These are phyloP conservation scores for Portunus trituberculatus DNA, from an alignment of 1,140 invertebrate genomes.

Conservation along the genomic window DNA sequence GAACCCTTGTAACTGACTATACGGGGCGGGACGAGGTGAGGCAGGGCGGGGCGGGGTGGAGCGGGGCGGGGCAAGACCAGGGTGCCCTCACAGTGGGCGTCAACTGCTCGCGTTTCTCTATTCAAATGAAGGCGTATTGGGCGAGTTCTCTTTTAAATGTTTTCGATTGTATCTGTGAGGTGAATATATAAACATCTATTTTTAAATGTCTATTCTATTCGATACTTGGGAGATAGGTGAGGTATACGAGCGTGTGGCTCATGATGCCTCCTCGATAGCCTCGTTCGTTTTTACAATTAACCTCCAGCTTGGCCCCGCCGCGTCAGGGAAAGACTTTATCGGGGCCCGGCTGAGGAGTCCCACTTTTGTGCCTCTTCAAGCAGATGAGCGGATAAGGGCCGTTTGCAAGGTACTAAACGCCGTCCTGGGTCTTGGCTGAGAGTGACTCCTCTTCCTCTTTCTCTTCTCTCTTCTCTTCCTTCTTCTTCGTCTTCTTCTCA, in stretches of 20 bases:
- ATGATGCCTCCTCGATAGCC: conserved; percentile 21
- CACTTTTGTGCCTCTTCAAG: conserved; percentile 1
- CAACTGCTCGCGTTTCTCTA: conserved; percentile 53
- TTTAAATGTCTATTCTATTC: conserved; percentile 46
- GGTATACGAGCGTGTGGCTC: background rate
- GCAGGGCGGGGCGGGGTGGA: background rate
- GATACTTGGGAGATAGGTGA: conserved; percentile 40
- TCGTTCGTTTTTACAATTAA: conserved; percentile 48
- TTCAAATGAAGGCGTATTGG: conserved; percentile 66
- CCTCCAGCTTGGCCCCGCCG: background rate
- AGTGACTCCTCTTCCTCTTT: background rate
- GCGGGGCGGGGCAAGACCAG: background rate
- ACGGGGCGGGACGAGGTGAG: background rate
- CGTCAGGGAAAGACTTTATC: conserved; percentile 40
- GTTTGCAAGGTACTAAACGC: conserved; percentile 16
- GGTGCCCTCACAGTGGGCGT: conserved; percentile 36
- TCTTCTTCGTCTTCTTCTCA: background rate
- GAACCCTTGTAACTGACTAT: background rate
- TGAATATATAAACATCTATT: conserved; percentile 68
- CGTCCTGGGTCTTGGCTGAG: background rate
- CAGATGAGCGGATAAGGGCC: conserved; percentile 35
- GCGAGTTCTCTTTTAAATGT: conserved; percentile 56
- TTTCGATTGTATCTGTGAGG: conserved; percentile 57
- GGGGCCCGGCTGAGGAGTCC: background rate
- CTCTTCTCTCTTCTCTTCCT: background rate